Evolutionary conservation across 1,140 invertebrate genomes (phyloP), one percentile per base, ranked within the genome.

Genomic region (Atopsyche davidsoni): DNA sequence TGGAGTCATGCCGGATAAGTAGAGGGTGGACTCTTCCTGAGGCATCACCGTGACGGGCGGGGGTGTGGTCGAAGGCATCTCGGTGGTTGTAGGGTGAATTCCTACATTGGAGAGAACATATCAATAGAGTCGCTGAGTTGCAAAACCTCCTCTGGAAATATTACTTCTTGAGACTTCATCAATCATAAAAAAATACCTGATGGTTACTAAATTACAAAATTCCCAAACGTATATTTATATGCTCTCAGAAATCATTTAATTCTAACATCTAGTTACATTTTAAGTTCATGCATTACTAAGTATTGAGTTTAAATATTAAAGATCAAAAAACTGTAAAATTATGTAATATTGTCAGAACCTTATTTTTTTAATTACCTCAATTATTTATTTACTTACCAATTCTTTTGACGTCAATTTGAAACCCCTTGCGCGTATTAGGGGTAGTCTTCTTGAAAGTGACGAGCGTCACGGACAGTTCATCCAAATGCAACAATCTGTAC

Each of bases 401-500:
- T n/a, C 36, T 22, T 23, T 41, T 53, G 18, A 54, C n/a, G 16
- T 39, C 36, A 23, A 58, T 54, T 39, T 47, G n/a, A 40, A 58
- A 58, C 24, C 56, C 56, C 24, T 19, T 57, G 14, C 52, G 2
- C 7, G 10, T 24, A 35, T 53, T 50, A 7, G 16, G 4, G 2
- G 3, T 7, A n/a, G 4, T 31, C 14, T 52, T 45, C n/a, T 25
- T 22, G 9, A 4, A 13, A 10, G 47, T 24, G 2, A 24, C n/a
- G 32, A 57, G 49, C 13, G 31, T 35, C 6, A 57, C 32, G 22
- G 21, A 45, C 2, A 57, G n/a, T 21, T 52, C 40, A 32, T 57
- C 35, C 22, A 52, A 21, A 35, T 52, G 55, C 3, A 52, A 7
- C 11, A 57, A 41, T 34, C 45, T 38, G 35, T 19, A 52, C 18